These are phyloP conservation scores for Tauraco erythrolophus DNA, from an alignment of 2,113 vertebrate genomes.

Conservation along the genomic window DNA sequence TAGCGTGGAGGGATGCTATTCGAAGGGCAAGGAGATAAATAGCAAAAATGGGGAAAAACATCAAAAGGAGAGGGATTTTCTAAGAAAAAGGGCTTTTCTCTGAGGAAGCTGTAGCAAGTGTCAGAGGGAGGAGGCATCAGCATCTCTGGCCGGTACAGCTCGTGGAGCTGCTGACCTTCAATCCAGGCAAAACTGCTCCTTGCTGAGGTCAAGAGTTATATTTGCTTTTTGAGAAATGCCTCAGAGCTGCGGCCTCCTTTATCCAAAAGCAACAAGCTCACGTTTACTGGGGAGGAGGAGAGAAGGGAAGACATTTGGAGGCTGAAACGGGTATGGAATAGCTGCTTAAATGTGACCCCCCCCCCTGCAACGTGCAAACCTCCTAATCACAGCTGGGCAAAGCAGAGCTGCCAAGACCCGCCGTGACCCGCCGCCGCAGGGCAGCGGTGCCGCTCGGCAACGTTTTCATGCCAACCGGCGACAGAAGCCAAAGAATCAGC, in stretches of 20 bases:
- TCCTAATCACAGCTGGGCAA: accelerated
- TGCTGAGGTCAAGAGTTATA: background rate
- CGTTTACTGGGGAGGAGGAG: background rate
- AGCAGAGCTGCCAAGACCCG: background rate
- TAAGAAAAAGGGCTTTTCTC: background rate
- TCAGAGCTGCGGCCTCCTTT: background rate
- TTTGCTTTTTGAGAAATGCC: slow-evolving; percentile 19
- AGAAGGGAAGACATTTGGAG: background rate
- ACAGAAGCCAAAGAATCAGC: background rate
- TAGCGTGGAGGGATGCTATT: background rate
- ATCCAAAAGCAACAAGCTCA: background rate
- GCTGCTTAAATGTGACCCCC: background rate
- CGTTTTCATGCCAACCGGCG: accelerated
- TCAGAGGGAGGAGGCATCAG: background rate
- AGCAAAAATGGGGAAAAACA: background rate
- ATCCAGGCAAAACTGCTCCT: background rate
- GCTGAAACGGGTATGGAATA: background rate
- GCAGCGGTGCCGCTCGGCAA: background rate
- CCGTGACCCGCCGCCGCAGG: accelerated
- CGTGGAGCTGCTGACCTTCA: background rate
- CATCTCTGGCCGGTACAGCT: accelerated
- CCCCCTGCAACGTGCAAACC: accelerated
- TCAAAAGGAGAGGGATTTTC: background rate
- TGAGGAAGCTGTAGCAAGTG: accelerated
- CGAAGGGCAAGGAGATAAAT: background rate